These are phyloP conservation scores for Percopsis omiscomaycus DNA, from an alignment of 2,797 vertebrate species.

Conservation along the genomic window DNA sequence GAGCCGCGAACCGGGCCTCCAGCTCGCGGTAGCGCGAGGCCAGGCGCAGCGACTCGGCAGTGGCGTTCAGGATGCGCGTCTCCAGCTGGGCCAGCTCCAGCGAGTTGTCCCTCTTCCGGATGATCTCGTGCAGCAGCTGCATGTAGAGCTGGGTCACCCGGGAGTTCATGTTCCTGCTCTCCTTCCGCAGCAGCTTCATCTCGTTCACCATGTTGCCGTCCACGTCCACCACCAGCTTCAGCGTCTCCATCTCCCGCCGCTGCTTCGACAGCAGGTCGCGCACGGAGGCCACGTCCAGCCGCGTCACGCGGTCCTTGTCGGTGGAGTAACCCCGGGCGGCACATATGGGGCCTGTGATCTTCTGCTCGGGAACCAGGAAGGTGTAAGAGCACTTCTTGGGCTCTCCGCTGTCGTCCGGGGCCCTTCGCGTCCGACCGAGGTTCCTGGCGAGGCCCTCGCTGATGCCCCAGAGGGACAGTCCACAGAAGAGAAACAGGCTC, in stretches of 20 bases:
- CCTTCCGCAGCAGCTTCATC: slow-evolving; percentile 94
- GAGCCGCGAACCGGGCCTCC: slow-evolving; percentile 84
- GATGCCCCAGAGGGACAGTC: slow-evolving; percentile 70
- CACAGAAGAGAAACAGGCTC: slow-evolving; percentile 77
- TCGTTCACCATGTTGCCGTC: slow-evolving; percentile 96
- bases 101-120: slow-evolving; percentile 94
- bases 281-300: slow-evolving; percentile 88
- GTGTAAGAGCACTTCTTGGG: slow-evolving; percentile 91
- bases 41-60: slow-evolving; percentile 88
- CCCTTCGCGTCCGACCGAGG: slow-evolving; percentile 70
- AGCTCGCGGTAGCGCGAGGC: slow-evolving; percentile 89
- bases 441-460: slow-evolving; percentile 53
- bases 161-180: slow-evolving; percentile 99
- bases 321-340: slow-evolving; percentile 82
- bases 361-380: slow-evolving; percentile 95
- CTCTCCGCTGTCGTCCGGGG: slow-evolving; percentile 62
- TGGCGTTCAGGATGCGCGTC: slow-evolving; percentile 91
- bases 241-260: slow-evolving; percentile 88
- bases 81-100: slow-evolving; percentile 95
- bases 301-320: slow-evolving; percentile 87
- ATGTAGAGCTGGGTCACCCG: slow-evolving; percentile 97
- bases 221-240: slow-evolving; percentile 93
- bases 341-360: slow-evolving; percentile 95
- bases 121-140: slow-evolving; percentile 97
- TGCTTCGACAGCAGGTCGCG: slow-evolving; percentile 91